phyloP scores from a whole-genome alignment of 2,113 vertebrate species.

The Epinephelus moara region DNA sequence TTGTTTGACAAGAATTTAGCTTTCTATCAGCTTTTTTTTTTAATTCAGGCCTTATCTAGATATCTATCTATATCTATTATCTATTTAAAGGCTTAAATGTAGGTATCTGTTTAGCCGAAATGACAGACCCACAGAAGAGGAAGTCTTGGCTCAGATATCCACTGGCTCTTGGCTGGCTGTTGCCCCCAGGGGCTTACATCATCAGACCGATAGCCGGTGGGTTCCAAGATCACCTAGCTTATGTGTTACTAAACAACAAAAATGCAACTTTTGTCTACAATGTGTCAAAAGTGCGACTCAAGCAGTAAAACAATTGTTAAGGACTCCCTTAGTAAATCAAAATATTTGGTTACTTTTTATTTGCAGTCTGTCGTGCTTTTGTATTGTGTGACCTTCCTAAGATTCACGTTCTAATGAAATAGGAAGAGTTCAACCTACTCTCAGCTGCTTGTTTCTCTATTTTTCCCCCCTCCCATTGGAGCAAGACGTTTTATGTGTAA shows the following conservation, averaged over 20 bases:
- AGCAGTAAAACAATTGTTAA: background rate
- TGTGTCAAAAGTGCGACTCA: background rate
- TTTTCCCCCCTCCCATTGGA: conserved; percentile 25
- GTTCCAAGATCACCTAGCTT: background rate
- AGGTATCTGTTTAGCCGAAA: too few relatives aligned
- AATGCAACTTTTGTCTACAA: background rate
- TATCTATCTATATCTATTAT: too few relatives aligned
- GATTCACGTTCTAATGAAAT: background rate
- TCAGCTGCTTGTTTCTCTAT: conserved; percentile 35
- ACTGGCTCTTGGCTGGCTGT: too few relatives aligned
- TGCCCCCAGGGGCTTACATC: too few relatives aligned
- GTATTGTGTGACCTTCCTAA: background rate
- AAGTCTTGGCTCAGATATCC: too few relatives aligned
- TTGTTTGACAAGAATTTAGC: too few relatives aligned
- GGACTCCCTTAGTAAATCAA: background rate
- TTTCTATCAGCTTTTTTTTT: too few relatives aligned
- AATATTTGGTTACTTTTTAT: conserved; percentile 17
- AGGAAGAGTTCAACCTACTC: conserved; percentile 2
- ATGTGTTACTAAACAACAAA: background rate
- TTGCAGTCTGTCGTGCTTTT: background rate
- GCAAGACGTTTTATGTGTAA: conserved; percentile 74
- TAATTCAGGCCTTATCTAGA: too few relatives aligned
- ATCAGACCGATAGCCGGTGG: too few relatives aligned
- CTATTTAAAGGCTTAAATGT: too few relatives aligned
- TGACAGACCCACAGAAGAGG: too few relatives aligned